Conservation (phyloP, 2,888 invertebrate genomes). For the Calameuta pallipes region DNA sequence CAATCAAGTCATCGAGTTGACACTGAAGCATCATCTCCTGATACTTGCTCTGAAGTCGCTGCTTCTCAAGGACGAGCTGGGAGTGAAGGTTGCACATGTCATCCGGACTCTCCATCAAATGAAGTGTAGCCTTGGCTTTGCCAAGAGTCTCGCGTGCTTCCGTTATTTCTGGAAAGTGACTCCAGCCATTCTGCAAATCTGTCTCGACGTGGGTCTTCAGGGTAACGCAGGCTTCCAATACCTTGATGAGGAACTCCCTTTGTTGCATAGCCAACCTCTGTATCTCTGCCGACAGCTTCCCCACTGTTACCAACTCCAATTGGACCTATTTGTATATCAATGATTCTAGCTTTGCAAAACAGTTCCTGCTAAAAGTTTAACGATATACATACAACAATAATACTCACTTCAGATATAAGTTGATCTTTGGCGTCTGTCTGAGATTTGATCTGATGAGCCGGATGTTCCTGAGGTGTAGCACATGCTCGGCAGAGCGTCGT, state of each 20-base stretch:
- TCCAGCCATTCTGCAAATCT: slow-evolving; percentile 77
- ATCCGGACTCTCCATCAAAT: slow-evolving; percentile 71
- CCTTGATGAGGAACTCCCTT: slow-evolving; percentile 78
- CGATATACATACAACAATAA: slow-evolving; percentile 17
- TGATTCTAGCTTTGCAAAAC: not conserved
- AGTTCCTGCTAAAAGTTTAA: not conserved
- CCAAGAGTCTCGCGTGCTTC: slow-evolving; percentile 75
- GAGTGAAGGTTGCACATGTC: slow-evolving; percentile 74
- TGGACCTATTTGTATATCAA: slow-evolving; percentile 65
- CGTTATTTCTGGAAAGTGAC: slow-evolving; percentile 73
- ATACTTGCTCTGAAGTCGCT: slow-evolving; percentile 75
- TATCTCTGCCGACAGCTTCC: slow-evolving; percentile 77
- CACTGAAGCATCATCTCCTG: slow-evolving; percentile 80
- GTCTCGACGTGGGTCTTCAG: slow-evolving; percentile 81
- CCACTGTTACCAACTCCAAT: slow-evolving; percentile 76
- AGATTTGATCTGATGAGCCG: slow-evolving; percentile 76
- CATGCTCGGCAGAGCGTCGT: slow-evolving; percentile 76
- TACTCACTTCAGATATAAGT: slow-evolving; percentile 71
- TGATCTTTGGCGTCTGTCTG: slow-evolving; percentile 76
- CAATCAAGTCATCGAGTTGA: slow-evolving; percentile 77
- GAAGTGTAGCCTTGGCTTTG: slow-evolving; percentile 72
- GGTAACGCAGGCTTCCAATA: slow-evolving; percentile 79
- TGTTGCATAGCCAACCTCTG: slow-evolving; percentile 78
- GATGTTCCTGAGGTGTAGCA: slow-evolving; percentile 74
- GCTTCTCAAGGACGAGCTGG: slow-evolving; percentile 74